Conservation (phyloP, 2,113 vertebrate genomes). For the Erpornis zantholeuca region DNA sequence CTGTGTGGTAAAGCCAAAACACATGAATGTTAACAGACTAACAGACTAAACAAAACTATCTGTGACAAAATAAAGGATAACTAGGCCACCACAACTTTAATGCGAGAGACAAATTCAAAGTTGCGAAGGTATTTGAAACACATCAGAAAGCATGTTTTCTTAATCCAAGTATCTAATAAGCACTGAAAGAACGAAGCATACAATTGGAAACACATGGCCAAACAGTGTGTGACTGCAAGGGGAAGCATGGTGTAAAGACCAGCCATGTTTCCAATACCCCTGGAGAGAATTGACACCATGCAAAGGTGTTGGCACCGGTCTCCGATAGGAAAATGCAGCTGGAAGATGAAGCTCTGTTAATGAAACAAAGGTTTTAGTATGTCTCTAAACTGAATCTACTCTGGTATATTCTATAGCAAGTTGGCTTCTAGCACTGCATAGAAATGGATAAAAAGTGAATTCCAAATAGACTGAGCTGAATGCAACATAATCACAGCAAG, state of each 20-base stretch:
- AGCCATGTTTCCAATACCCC: not conserved
- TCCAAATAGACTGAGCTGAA: not conserved
- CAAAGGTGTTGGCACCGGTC: not conserved
- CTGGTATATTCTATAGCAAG: not conserved
- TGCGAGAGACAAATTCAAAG: constrained; percentile 6
- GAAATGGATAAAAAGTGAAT: not conserved
- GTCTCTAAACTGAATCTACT: not conserved
- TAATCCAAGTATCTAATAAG: constrained; percentile 40
- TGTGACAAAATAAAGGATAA: constrained; percentile 36
- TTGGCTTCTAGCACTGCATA: not conserved
- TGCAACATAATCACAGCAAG: not conserved
- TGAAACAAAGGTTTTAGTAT: not conserved
- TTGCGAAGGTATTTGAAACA: constrained; percentile 4
- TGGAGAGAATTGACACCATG: not conserved
- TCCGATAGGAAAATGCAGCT: not conserved
- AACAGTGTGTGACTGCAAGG: not conserved
- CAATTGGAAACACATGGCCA: constrained; percentile 29
- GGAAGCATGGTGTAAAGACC: not conserved
- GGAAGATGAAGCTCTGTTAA: not conserved
- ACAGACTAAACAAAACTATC: constrained; percentile 50
- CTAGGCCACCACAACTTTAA: not conserved
- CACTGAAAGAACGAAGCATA: not conserved
- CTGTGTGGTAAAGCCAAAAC: constrained; percentile 35
- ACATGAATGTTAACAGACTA: constrained; percentile 21
- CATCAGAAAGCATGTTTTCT: constrained; percentile 18